Evolutionary conservation across 2,888 invertebrate genomes (phyloP), one percentile per base, ranked within the genome.

Genomic region (Acronicta alni): DNA sequence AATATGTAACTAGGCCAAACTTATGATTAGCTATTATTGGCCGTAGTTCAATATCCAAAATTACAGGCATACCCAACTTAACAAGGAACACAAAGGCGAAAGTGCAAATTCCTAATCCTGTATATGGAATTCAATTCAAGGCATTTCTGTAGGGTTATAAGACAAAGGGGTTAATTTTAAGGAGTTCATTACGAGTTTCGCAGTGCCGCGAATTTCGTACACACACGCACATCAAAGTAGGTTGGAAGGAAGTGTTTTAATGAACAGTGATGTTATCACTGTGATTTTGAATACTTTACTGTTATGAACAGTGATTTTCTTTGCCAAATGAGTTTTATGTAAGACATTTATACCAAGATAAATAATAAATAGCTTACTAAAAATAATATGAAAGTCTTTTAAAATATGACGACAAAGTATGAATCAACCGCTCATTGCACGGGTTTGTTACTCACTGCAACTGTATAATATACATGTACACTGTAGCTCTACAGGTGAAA

Each of bases 41-140:
- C 17, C n/a, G n/a, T 30, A 30, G 32, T 26, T 64, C 52, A 61
- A 58, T 75, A 61, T 23, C 42, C 43, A 18, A 66, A 69, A 74
- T 72, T 62, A 64, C 54, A 57, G 30, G 56, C 72, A 64, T 67
- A 43, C 65, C 59, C 45, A 46, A 51, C 41, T 55, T 63, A 74
- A 64, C 67, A 49, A 61, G 20, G 37, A 32, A 66, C 66, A 78
- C 79, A 79, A 76, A 79, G 75, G 71, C 55, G 61, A 70, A 75
- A 79, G 73, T 77, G 75, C 66, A 79, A 81, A 75, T 79, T 81
- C 77, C 80, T 73, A 74, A 77, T 80, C 67, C 77, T 58, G 71
- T 77, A 69, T 72, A 71, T 58, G 73, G 75, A 79, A 82, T 81
- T 80, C 79, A 82, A 83, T 83, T 82, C 82, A 47, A 72, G 66